These are phyloP conservation scores for Tolypeutes matacus DNA, from an alignment of 2,797 vertebrate species.

Conservation along the genomic window DNA sequence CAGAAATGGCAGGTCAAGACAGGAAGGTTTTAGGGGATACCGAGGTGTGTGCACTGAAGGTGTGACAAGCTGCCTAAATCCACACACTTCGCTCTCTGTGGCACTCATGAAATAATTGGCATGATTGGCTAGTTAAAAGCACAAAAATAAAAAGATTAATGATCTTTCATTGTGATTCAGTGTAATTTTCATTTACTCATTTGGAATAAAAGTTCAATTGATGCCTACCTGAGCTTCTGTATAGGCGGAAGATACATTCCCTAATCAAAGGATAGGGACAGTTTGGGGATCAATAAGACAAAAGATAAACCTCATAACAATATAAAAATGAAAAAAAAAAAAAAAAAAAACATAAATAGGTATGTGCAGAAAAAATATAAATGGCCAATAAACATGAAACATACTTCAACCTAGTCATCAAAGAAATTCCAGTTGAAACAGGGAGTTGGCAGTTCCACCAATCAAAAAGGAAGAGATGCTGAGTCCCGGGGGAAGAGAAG, in stretches of 20 bases:
- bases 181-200: not conserved
- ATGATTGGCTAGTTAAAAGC: not conserved
- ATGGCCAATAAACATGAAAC: not conserved
- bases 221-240: not conserved
- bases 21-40: not conserved
- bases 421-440: slow-evolving; percentile 23
- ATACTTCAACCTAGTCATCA: not conserved
- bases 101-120: not conserved
- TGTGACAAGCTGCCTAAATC: not conserved
- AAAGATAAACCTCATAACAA: not conserved
- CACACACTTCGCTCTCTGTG: not conserved
- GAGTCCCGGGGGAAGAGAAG: not conserved
- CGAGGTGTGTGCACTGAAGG: not conserved
- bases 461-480: not conserved
- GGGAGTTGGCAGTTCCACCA: not conserved
- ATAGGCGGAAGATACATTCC: not conserved
- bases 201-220: slow-evolving; percentile 40
- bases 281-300: not conserved
- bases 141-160: not conserved
- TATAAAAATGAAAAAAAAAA: not conserved
- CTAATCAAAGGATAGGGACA: not conserved
- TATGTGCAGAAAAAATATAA: slow-evolving; percentile 5
- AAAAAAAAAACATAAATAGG: not conserved
- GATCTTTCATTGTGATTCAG: not conserved
- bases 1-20: not conserved